Conservation (phyloP, 2,113 vertebrate species). For the Perca schrenkii region DNA sequence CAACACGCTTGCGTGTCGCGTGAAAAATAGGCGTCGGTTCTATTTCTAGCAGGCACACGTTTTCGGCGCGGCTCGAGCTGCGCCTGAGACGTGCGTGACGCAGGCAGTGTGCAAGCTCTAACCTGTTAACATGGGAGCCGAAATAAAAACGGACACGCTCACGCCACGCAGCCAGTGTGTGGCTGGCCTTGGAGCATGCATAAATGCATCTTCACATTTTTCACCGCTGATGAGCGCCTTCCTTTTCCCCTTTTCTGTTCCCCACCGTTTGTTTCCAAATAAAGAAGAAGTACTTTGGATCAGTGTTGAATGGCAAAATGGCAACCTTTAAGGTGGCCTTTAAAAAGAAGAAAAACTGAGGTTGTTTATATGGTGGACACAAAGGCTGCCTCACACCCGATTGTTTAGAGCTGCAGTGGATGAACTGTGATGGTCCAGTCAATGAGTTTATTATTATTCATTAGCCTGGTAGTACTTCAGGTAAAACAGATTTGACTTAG, state of each 20-base stretch:
- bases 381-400: background rate
- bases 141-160: no score
- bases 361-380: background rate
- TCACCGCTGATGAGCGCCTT: background rate
- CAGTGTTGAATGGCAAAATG: background rate
- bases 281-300: background rate
- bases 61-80: no score
- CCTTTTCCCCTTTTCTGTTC: conserved; percentile 4
- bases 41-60: no score
- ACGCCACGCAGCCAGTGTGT: no score
- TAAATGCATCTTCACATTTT: background rate
- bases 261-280: background rate
- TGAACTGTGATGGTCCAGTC: background rate
- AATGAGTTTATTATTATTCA: background rate
- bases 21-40: no score
- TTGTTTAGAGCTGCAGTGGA: background rate
- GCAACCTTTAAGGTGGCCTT: background rate
- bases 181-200: background rate
- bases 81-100: no score
- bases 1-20: no score
- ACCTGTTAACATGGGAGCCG: no score
- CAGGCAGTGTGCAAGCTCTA: no score
- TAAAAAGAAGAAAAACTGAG: background rate
- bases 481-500: background rate
- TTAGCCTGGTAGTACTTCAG: background rate